Conservation (phyloP, 2,113 vertebrate species). For the Pachypanchax playfairii region DNA sequence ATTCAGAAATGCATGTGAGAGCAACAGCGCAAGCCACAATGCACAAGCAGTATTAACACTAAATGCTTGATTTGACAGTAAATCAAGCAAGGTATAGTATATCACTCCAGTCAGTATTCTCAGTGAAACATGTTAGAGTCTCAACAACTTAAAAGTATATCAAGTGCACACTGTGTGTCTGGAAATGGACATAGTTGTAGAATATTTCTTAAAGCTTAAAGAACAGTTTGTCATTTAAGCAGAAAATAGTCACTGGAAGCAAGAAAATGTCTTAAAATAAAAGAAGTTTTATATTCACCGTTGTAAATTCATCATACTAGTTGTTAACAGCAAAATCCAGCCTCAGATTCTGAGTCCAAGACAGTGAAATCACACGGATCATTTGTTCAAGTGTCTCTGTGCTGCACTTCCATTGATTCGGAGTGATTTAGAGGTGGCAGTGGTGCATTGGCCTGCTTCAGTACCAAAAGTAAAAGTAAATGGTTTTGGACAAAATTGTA, state of each 20-base stretch:
- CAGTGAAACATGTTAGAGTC: neutral
- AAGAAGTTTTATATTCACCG: conserved; percentile 41
- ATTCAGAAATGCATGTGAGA: neutral
- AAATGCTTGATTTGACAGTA: neutral
- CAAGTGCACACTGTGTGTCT: neutral
- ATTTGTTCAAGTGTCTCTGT: conserved; percentile 9
- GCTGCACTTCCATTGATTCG: conserved; percentile 55
- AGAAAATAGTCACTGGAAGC: no score
- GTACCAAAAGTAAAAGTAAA: conserved; percentile 50
- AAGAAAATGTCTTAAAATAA: no score
- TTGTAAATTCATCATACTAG: no score
- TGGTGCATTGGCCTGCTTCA: neutral
- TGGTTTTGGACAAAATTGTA: no score
- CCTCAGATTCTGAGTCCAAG: conserved; percentile 57
- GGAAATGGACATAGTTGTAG: neutral
- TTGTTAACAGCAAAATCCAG: conserved; percentile 45
- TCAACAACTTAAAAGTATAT: neutral
- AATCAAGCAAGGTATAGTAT: neutral
- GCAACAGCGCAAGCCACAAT: neutral
- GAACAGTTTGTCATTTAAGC: neutral
- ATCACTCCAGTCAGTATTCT: neutral
- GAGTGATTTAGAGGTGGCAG: conserved; percentile 36
- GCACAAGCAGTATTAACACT: neutral
- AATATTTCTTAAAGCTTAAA: neutral
- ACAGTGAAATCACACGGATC: conserved; percentile 15